These are phyloP conservation scores for Holotrichia oblita DNA, from an alignment of 1,140 invertebrate genomes.

Conservation along the genomic window DNA sequence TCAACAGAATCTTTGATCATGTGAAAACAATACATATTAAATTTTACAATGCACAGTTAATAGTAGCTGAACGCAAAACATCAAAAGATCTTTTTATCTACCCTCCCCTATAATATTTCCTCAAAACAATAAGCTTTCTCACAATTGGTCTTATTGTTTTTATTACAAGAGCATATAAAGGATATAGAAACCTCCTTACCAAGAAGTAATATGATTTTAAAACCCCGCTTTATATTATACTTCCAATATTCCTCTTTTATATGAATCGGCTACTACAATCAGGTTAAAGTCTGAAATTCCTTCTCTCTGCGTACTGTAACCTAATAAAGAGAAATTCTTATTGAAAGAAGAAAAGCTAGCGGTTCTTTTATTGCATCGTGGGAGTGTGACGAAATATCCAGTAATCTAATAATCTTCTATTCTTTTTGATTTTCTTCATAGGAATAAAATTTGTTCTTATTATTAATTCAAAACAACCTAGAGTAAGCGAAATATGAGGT, in stretches of 20 bases:
- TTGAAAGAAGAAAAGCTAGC: constrained; percentile 6
- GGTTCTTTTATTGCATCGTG: neutral
- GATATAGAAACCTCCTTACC: neutral
- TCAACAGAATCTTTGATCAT: too few relatives aligned
- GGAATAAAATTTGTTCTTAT: neutral
- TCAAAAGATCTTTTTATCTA: neutral
- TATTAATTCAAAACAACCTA: neutral
- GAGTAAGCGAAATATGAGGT: neutral
- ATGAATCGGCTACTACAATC: neutral
- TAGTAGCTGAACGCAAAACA: neutral
- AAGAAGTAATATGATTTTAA: constrained; percentile 2
- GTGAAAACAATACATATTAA: too few relatives aligned
- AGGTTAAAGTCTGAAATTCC: constrained; percentile 5
- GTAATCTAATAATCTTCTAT: neutral
- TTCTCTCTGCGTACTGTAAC: neutral
- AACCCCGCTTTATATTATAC: neutral
- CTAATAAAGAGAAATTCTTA: neutral
- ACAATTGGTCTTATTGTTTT: neutral
- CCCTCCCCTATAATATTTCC: neutral
- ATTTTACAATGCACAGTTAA: too few relatives aligned
- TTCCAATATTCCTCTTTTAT: neutral
- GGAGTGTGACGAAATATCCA: neutral
- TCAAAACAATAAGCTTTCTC: neutral
- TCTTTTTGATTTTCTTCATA: neutral
- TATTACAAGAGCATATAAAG: neutral